Percentiles rank a stretch among this genome's conserved stretches.
Evolutionary conservation across 92 coral and sea anemone genomes (phyloP).

Genomic region (Pocillopora meandrina): DNA sequence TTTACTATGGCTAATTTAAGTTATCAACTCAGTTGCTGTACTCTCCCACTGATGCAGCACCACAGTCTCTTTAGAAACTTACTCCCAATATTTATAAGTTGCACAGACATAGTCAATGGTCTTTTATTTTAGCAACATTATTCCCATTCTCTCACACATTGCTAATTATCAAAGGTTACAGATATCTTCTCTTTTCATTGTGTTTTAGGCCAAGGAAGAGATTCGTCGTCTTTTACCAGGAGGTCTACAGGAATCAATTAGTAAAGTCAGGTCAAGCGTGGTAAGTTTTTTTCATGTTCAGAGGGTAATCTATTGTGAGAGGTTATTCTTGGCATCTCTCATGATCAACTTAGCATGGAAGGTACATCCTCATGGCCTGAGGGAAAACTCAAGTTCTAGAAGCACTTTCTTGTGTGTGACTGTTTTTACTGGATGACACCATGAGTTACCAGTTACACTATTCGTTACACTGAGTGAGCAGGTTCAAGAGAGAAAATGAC

Average conservation of each 20-base stretch:
- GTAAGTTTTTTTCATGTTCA: conserved; percentile 54
- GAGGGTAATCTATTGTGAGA: background rate
- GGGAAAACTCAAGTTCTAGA: no score
- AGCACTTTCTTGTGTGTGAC: no score
- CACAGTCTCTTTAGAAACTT: no score
- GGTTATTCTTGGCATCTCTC: background rate
- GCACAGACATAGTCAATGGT: background rate
- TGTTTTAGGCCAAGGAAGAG: conserved; percentile 81
- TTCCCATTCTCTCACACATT: background rate
- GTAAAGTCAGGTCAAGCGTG: conserved; percentile 97
- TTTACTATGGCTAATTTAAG: no score
- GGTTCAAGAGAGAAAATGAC: no score
- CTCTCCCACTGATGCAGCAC: no score
- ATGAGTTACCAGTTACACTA: no score
- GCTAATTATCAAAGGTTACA: background rate
- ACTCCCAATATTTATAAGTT: no score
- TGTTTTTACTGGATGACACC: no score
- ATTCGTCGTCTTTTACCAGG: conserved; percentile 86
- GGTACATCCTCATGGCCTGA: no score
- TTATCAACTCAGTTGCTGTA: no score
- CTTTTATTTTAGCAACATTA: background rate
- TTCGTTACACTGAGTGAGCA: no score
- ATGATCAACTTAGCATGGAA: background rate
- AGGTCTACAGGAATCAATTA: conserved; percentile 85
- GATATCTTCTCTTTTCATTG: background rate